A percentile compares a stretch with the other conserved stretches of the same genome.
Evolutionary conservation across 1,140 invertebrate species (phyloP).

Genomic region (Drosophila orena): DNA sequence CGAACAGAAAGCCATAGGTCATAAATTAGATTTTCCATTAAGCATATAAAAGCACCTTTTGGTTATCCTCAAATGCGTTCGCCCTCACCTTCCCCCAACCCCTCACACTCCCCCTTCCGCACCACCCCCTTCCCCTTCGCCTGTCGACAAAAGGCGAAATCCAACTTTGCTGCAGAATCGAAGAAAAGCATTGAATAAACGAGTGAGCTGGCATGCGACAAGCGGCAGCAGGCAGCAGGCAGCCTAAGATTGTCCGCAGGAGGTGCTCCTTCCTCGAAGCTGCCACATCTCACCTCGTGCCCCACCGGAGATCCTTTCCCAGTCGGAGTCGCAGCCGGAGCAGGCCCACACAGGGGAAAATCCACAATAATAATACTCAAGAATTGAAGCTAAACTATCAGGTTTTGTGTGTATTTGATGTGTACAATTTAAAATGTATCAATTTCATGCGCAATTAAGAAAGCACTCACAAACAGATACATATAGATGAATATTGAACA

Average conservation of each 20-base stretch:
- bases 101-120: not conserved
- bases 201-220: slow-evolving; percentile 54
- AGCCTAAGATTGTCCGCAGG: slow-evolving; percentile 72
- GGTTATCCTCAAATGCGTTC: slow-evolving; percentile 83
- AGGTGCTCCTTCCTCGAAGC: slow-evolving; percentile 38
- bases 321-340: not conserved
- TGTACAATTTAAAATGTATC: too few species aligned
- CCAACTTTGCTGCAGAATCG: slow-evolving; percentile 80
- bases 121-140: slow-evolving; percentile 1
- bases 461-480: not conserved
- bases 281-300: not conserved
- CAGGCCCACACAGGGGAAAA: slow-evolving; percentile 9
- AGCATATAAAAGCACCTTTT: slow-evolving; percentile 84
- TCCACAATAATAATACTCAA: too few species aligned
- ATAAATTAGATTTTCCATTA: slow-evolving; percentile 84
- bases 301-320: slow-evolving; percentile 6
- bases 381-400: too few species aligned
- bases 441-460: not conserved
- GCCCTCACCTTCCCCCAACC: not conserved
- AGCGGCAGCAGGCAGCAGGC: slow-evolving; percentile 49
- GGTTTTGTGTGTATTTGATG: too few species aligned
- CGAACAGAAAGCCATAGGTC: slow-evolving; percentile 83
- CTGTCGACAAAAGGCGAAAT: slow-evolving; percentile 68
- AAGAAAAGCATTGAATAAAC: slow-evolving; percentile 82
- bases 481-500: not conserved